Conservation (phyloP, 1,140 invertebrate genomes). For the Eriocheir sinensis region DNA sequence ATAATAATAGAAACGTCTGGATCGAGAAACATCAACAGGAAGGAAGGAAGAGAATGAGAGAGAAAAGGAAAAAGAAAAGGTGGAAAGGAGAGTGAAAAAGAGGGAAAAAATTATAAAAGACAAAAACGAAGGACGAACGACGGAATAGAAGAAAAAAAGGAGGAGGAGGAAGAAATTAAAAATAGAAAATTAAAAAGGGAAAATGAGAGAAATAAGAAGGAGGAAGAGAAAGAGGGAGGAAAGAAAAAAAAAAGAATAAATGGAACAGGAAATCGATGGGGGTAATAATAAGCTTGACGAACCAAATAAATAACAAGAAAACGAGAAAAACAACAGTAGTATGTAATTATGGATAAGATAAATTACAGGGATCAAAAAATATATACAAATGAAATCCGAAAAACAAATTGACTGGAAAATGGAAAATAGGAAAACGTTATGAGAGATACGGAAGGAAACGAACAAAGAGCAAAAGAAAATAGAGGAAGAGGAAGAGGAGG, state of each 20-base stretch:
- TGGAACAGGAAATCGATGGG: not conserved
- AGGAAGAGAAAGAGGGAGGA: not conserved
- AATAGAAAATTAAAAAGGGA: not conserved
- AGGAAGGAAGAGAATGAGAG: not conserved
- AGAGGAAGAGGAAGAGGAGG: not conserved
- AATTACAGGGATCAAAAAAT: too few species aligned
- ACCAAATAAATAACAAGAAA: too few species aligned
- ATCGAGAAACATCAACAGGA: not conserved
- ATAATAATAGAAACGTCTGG: not conserved
- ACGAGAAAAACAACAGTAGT: too few species aligned
- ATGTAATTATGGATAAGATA: too few species aligned
- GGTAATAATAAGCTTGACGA: too few species aligned
- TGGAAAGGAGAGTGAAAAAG: not conserved
- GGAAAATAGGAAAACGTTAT: too few species aligned
- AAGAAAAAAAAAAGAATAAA: not conserved
- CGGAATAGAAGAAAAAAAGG: not conserved
- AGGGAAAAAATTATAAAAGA: not conserved
- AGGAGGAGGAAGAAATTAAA: not conserved
- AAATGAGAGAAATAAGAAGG: not conserved
- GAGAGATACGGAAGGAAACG: not conserved
- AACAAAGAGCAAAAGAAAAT: not conserved
- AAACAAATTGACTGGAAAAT: too few species aligned
- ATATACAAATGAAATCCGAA: too few species aligned
- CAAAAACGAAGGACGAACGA: not conserved
- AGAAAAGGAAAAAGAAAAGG: not conserved